Percentiles rank a stretch among this genome's conserved stretches.
phyloP scores from a whole-genome alignment of 2,888 invertebrate genomes.

The Polydesmus complanatus region DNA sequence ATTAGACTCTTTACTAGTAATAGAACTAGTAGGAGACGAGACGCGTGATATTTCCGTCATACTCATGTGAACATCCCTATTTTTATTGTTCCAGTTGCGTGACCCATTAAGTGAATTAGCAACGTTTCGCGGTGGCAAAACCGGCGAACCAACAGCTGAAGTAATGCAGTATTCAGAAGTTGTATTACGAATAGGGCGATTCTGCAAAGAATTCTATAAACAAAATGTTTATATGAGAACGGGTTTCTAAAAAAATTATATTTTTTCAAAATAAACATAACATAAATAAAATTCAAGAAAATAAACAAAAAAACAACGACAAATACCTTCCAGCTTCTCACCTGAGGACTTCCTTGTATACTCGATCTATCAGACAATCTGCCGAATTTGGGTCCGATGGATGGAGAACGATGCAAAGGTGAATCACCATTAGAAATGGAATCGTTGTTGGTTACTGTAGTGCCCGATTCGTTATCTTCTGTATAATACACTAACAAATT shows the following conservation, averaged over 20 bases:
- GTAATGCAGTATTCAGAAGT: constrained; percentile 2
- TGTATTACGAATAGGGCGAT: neutral
- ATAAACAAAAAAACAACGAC: no score
- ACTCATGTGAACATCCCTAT: neutral
- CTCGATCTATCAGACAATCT: neutral
- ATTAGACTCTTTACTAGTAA: neutral
- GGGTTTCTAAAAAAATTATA: no score
- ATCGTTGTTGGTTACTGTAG: neutral
- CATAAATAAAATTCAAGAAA: no score
- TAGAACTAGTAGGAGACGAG: neutral
- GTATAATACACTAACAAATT: constrained; percentile 5
- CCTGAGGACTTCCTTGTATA: neutral
- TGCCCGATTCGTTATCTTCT: neutral
- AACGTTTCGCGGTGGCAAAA: neutral
- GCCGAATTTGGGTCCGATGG: neutral
- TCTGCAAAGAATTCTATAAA: no score
- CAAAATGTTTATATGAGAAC: no score
- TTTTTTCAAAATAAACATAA: no score
- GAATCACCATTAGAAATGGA: neutral
- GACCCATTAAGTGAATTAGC: neutral
- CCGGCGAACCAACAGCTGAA: neutral
- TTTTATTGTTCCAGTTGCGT: neutral
- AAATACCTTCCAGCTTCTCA: no score
- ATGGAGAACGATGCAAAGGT: neutral
- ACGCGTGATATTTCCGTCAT: neutral